Evolutionary conservation across 1,140 invertebrate species (phyloP), one percentile per base, ranked within the genome.

Genomic region (Drosophila dunni): DNA sequence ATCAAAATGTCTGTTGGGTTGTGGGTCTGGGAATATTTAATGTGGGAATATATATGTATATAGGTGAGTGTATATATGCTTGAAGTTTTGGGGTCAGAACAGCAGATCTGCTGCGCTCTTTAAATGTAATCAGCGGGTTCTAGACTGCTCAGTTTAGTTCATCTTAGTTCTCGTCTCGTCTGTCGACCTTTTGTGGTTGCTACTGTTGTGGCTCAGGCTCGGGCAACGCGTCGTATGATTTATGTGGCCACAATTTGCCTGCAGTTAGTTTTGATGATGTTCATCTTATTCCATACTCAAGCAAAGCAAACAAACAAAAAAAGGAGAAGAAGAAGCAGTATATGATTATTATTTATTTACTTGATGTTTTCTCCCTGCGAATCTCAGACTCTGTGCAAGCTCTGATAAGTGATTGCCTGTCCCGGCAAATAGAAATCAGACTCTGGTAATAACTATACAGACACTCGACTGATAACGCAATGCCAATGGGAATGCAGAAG

Each of bases 391-490:
- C 61, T 36, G 51, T 42, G 15, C 60, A 45, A 46, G 6, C 24
- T 24, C 45, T 42, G 67, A 84, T 85, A 83, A 79, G 81, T 79
- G 80, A 74, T 79, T 65, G 66, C 45, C 45, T 68, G 72, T 79
- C 72, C 72, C 67, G 62, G 56, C 48, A 56, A 69, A 69, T 86
- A 69, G 83, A 82, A 88, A 88, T 86, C 79, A 86, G 70, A 82
- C 79, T 84, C 73, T 29, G 24, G 79, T 74, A 77, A 69, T 51
- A 78, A 75, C 62, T 63, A 57, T 38, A 74, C 64, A 54, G 17
- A 51, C 36, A 69, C 15, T 48, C 33, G 36, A 40, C 53, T 56
- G 53, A 56, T 56, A 56, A 56, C 53, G 17, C 34, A 56, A 33
- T 33, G 29, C 7, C 50, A 53, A 38, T 15, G 51, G n/a, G 2